A percentile compares a stretch with the other conserved stretches of the same genome.
These are phyloP conservation scores for Clangula hyemalis DNA, from an alignment of 2,797 vertebrate genomes.

Conservation along the genomic window DNA sequence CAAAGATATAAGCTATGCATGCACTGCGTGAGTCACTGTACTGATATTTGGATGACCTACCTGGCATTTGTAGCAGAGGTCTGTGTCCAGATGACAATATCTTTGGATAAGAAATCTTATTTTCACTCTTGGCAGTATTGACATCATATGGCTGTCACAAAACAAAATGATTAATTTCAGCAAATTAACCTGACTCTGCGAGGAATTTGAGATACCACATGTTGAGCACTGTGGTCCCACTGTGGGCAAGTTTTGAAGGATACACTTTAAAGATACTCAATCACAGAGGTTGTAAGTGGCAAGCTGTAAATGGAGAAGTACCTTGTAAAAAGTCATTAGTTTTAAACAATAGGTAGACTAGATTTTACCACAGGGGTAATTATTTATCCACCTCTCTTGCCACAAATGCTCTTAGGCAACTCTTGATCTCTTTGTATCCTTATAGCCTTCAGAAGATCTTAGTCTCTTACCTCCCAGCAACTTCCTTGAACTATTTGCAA, in stretches of 20 bases:
- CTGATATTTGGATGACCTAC: neutral
- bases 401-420: neutral
- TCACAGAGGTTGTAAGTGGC: neutral
- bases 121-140: neutral
- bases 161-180: neutral
- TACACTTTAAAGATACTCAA: neutral
- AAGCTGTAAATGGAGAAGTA: neutral
- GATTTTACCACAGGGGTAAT: neutral
- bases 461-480: neutral
- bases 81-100: neutral
- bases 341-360: neutral
- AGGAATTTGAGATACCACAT: neutral
- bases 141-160: neutral
- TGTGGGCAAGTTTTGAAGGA: neutral
- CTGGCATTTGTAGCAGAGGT: neutral
- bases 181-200: neutral
- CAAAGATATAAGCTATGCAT: neutral
- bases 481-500: constrained; percentile 14
- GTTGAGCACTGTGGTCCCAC: neutral
- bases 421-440: neutral
- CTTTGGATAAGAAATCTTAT: neutral
- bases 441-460: neutral
- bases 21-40: neutral
- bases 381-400: neutral
- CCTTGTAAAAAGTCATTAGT: neutral